Base-by-base conservation (phyloP, 2,113 vertebrate species). In the Pterocles burchelli region DNA sequence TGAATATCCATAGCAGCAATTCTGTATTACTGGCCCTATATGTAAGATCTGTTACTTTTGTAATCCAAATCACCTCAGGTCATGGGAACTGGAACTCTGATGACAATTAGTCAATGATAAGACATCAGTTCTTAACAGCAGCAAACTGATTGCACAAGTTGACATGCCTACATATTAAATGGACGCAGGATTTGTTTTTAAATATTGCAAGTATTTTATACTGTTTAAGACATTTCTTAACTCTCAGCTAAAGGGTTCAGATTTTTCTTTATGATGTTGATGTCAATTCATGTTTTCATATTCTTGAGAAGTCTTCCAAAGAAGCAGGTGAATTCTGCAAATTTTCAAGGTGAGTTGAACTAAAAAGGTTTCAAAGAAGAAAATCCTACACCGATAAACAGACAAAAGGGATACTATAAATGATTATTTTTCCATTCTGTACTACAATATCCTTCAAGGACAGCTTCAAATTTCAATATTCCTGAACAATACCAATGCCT, bases 51-150 rank as follows among this genome's bases (percentile, higher is more conserved):
- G 13, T 26, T 43, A 38, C 18, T 45, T 43, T 31, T 15, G 11
- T 14, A n/a, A 22, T 21, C 19, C 38, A 72, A 54, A 59, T 22
- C 11, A 55, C 11, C 4, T 49, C 72, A 67, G 62, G 17, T 9
- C 2, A 1, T 7, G 16, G 49, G 38, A 76, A 55, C 10, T 15
- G 38, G 55, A 68, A 38, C 19, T 65, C 41, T 38, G 33, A 61
- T 65, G 26, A 2, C 33, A 73, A 3, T 21, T 8, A 51, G 10
- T 13, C 4, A 10, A 28, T 0, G 1, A 13, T 25, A 68, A 74
- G 17, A 28, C 19, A 33, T 26, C 24, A n/a, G 25, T 18, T 84
- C 49, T 74, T 34, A 85, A 26, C 4, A 81, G 24, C 22, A 46
- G 31, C 9, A 52, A 76, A 43, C 10, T 17, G 1, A 46, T 80